These are phyloP conservation scores for Motacilla alba DNA, from an alignment of 2,113 vertebrate genomes.

Conservation along the genomic window DNA sequence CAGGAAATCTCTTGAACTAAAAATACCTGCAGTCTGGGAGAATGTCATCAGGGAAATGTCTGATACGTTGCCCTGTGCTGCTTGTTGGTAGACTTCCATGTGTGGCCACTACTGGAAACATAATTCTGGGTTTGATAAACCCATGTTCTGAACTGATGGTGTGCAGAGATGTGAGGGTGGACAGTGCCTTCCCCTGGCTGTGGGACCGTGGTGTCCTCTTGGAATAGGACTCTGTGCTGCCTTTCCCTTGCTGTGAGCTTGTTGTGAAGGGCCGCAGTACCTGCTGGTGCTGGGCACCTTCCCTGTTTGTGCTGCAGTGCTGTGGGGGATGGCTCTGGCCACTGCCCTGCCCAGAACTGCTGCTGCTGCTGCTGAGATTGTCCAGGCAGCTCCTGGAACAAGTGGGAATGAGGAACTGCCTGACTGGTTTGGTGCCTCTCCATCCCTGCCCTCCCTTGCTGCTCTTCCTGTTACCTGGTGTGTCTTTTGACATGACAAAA, in stretches of 20 bases:
- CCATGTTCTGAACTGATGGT: neutral
- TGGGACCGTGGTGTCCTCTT: neutral
- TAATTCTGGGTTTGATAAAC: neutral
- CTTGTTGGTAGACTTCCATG: accelerated
- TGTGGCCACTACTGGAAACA: neutral
- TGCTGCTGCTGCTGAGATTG: neutral
- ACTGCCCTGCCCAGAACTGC: neutral
- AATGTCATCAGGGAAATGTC: neutral
- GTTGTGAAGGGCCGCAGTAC: neutral
- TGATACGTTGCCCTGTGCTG: neutral
- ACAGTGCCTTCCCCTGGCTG: neutral
- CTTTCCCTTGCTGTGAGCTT: neutral
- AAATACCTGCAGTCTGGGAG: neutral
- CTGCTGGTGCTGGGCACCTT: neutral
- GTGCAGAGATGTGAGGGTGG: neutral
- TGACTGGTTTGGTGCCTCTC: neutral
- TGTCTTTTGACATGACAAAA: neutral
- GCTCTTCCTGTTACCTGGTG: neutral
- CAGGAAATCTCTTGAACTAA: neutral
- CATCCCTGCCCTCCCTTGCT: neutral
- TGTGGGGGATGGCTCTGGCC: neutral
- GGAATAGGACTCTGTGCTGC: neutral
- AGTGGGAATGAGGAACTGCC: neutral
- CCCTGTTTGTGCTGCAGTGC: neutral
- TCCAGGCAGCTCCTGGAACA: neutral